Evolutionary conservation across 2,888 invertebrate species (phyloP), one percentile per base, ranked within the genome.

Genomic region (Ischnus inquisitorius): DNA sequence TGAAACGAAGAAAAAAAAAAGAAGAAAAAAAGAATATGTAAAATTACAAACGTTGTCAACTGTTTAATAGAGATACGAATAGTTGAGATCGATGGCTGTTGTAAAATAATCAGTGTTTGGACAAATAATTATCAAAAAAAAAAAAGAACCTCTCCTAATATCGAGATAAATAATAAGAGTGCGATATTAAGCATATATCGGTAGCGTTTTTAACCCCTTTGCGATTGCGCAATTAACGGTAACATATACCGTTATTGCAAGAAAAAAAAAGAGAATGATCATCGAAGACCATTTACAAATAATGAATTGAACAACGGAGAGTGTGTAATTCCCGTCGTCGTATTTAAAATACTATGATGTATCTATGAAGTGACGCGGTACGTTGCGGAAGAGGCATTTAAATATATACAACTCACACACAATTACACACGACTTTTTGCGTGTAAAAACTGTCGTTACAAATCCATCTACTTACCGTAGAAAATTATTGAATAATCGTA

Each of bases 101-200:
- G 92, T 92, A 92, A 91, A 92, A 92, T 92, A 92, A 92, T 92
- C 91, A 91, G 89, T 92, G 92, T 92, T 92, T 92, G 89, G 91
- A 92, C 90, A 90, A 91, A 91, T 91, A 91, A 91, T 89, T 92
- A 92, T 92, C 90, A 88, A 92, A 86, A 82, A 65, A 64, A 76
- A 46, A 25, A 39, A 54, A 60, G 69, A 79, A 79, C 88, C 89
- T 90, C 91, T 90, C 91, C 89, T 90, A 90, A 90, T 90, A 90
- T 89, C 89, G 87, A 90, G 87, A 88, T 89, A 90, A 88, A 89
- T 85, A 89, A 89, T 74, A 69, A 76, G 75, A 68, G 51, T 64
- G 76, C 74, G 65, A 80, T 88, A 90, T 88, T 87, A 87, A 91
- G 90, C 88, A 87, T 89, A 89, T 88, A 90, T 87, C 90, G 89